Conservation (phyloP, 1,140 invertebrate genomes). For the Dendrolimus punctatus region DNA sequence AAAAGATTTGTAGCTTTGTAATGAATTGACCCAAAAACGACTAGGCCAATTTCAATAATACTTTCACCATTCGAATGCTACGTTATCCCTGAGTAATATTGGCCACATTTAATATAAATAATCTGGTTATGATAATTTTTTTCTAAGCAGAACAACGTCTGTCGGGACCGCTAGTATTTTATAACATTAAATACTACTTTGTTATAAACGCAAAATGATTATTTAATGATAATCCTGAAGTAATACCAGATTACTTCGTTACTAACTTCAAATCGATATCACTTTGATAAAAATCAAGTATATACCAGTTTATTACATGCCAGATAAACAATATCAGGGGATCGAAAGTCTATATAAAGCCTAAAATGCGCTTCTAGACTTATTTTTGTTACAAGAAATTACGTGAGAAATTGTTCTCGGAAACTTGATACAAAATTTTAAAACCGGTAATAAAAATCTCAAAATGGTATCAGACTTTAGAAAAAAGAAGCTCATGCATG, state of each 20-base stretch:
- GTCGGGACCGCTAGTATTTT: no score
- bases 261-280: slow-evolving; percentile 4
- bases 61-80: no score
- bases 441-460: background rate
- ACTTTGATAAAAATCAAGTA: background rate
- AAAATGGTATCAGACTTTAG: slow-evolving; percentile 88
- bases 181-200: no score
- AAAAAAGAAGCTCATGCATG: slow-evolving; percentile 87
- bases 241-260: slow-evolving; percentile 1
- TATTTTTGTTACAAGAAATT: no score
- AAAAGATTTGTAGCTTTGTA: no score
- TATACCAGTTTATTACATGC: slow-evolving; percentile 1
- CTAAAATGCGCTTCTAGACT: background rate
- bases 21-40: no score
- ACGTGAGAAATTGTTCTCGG: no score
- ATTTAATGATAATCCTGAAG: background rate
- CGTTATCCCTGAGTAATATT: no score
- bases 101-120: no score
- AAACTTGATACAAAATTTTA: background rate
- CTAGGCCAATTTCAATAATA: no score
- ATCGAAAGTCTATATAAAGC: slow-evolving; percentile 11
- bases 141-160: no score
- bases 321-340: slow-evolving; percentile 1
- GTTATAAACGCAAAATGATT: background rate
- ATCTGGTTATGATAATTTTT: no score